Percentiles rank a stretch among this genome's conserved stretches.
Conservation (phyloP, 2,113 vertebrate species). For the Eptatretus burgeri region DNA sequence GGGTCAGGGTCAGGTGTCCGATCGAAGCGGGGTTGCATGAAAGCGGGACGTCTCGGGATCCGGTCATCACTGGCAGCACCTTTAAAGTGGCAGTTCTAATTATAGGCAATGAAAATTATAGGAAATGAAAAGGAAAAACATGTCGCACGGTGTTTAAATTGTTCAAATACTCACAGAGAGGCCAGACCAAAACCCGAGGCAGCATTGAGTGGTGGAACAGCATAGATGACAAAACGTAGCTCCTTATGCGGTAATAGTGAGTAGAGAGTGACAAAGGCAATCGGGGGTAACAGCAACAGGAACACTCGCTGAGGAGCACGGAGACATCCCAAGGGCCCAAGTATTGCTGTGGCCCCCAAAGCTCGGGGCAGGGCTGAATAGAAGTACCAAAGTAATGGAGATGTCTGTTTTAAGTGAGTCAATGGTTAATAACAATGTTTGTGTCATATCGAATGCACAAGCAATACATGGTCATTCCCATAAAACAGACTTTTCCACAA, state of each 20-base stretch:
- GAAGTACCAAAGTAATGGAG: conserved; percentile 72
- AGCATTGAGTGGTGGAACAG: conserved; percentile 46
- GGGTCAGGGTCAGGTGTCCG: too few relatives aligned
- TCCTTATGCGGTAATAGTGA: conserved; percentile 81
- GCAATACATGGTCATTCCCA: too few relatives aligned
- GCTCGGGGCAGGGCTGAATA: conserved; percentile 63
- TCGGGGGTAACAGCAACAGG: conserved; percentile 22
- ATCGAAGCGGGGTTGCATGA: too few relatives aligned
- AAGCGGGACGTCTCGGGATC: too few relatives aligned
- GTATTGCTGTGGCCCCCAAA: conserved; percentile 38
- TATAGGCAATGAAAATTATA: neutral
- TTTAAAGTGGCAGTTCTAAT: neutral
- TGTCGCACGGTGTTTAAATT: neutral
- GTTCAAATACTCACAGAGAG: conserved; percentile 28
- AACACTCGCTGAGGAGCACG: conserved; percentile 16
- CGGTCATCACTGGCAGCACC: too few relatives aligned
- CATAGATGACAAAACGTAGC: conserved; percentile 69
- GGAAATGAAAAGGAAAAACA: neutral
- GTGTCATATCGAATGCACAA: too few relatives aligned
- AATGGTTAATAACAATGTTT: too few relatives aligned
- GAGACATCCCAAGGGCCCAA: conserved; percentile 49
- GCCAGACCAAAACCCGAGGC: conserved; percentile 51
- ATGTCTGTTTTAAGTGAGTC: conserved; percentile 22
- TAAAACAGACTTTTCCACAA: too few relatives aligned
- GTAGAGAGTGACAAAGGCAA: conserved; percentile 51